These are phyloP conservation scores for Phataginus tetradactyla DNA, from an alignment of 2,797 vertebrate genomes.

Conservation along the genomic window DNA sequence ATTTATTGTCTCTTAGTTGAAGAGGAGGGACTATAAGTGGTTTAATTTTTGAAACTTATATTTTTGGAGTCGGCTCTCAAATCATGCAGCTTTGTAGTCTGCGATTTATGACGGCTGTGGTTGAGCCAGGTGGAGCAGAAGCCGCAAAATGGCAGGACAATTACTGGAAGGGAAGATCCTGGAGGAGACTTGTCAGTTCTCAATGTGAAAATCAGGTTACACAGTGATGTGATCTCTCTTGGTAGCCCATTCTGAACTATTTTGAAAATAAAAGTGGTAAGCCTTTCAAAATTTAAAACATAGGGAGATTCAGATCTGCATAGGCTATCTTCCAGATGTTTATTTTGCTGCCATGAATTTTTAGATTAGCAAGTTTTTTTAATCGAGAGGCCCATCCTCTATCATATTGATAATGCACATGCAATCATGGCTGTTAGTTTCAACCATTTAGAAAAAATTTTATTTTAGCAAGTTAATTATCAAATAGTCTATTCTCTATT, in stretches of 20 bases:
- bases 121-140: constrained; percentile 76
- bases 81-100: constrained; percentile 44
- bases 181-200: constrained; percentile 61
- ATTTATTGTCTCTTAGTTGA: constrained; percentile 37
- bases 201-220: constrained; percentile 52
- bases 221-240: constrained; percentile 55
- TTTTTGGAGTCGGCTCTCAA: constrained; percentile 59
- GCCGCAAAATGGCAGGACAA: constrained; percentile 74
- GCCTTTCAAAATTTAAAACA: constrained; percentile 62
- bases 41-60: constrained; percentile 55
- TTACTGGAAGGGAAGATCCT: constrained; percentile 16
- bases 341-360: constrained; percentile 52
- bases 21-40: constrained; percentile 55
- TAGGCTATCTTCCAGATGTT: constrained; percentile 49
- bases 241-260: constrained; percentile 56
- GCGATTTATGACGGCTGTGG: constrained; percentile 58
- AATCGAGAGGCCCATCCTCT: constrained; percentile 58
- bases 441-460: constrained; percentile 60
- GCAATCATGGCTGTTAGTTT: constrained; percentile 59
- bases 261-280: constrained; percentile 73
- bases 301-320: background rate
- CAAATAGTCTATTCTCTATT: constrained; percentile 46
- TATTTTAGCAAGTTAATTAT: constrained; percentile 56
- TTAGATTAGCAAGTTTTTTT: constrained; percentile 70
- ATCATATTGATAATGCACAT: constrained; percentile 35